Percentiles rank a stretch among this genome's conserved stretches.
These are phyloP conservation scores for Callaeas wilsoni DNA, from an alignment of 2,113 vertebrate species.

Conservation along the genomic window DNA sequence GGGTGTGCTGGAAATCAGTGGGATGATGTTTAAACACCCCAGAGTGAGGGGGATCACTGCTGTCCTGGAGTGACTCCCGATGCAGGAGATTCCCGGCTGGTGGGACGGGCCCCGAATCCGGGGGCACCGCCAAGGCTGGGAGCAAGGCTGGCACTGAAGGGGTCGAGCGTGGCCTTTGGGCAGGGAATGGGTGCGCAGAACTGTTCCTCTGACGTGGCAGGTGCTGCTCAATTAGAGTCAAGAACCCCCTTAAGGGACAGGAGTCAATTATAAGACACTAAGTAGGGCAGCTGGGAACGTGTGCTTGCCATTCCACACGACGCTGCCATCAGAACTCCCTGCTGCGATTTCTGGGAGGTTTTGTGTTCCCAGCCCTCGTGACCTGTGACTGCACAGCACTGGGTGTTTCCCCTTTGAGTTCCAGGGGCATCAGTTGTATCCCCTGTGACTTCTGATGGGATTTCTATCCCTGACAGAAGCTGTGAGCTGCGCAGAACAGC, in stretches of 20 bases:
- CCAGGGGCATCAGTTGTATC: no score
- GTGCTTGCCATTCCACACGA: background rate
- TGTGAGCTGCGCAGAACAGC: background rate
- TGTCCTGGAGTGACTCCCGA: background rate
- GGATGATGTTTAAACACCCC: background rate
- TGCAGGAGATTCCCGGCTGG: background rate
- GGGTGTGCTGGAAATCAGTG: background rate
- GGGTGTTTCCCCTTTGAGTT: background rate
- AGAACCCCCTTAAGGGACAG: conserved; percentile 65
- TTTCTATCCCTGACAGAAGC: background rate
- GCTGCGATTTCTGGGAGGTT: background rate
- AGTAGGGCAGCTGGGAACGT: conserved; percentile 70
- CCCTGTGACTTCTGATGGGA: background rate
- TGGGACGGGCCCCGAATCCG: background rate
- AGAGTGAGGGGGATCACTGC: fast-evolving
- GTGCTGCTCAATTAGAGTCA: conserved; percentile 68
- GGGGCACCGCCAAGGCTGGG: background rate
- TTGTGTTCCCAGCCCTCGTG: background rate
- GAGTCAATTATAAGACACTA: conserved; percentile 72
- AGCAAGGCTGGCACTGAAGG: background rate
- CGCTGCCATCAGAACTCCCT: background rate
- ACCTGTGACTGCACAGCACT: background rate
- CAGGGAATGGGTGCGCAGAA: background rate
- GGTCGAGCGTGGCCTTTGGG: background rate
- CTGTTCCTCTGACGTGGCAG: conserved; percentile 46